Percentiles rank a stretch among this genome's conserved stretches.
Conservation (phyloP, 2,113 vertebrate genomes). For the Burhinus bistriatus region DNA sequence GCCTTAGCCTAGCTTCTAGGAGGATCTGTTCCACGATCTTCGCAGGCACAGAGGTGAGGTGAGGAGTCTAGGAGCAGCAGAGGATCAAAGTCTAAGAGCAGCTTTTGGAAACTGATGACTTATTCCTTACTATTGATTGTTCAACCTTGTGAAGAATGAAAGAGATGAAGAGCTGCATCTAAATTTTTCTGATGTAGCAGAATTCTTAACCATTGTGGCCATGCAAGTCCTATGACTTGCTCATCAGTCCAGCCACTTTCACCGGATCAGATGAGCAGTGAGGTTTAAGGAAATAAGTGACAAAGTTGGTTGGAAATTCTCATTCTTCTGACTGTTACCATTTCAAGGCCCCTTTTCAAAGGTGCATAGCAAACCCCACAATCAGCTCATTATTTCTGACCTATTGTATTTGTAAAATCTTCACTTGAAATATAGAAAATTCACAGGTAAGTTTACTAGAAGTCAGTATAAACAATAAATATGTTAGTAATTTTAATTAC, state of each 20-base stretch:
- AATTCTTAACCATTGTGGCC: not conserved
- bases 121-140: not conserved
- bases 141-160: not conserved
- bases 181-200: not conserved
- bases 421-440: not conserved
- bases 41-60: not conserved
- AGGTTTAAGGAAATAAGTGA: not conserved
- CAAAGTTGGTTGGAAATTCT: not conserved
- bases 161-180: not conserved
- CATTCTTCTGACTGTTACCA: not conserved
- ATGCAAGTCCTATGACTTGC: not conserved
- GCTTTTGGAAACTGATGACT: not conserved
- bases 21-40: not conserved
- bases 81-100: not conserved
- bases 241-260: not conserved
- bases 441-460: not conserved
- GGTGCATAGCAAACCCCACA: not conserved
- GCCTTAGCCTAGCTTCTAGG: not conserved
- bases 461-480: not conserved
- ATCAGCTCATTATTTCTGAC: not conserved
- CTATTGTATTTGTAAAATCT: not conserved
- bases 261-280: not conserved
- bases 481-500: not conserved
- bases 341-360: not conserved
- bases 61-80: not conserved